Base-by-base conservation (phyloP, 2,113 vertebrate species). In the Sceloporus tristichus region DNA sequence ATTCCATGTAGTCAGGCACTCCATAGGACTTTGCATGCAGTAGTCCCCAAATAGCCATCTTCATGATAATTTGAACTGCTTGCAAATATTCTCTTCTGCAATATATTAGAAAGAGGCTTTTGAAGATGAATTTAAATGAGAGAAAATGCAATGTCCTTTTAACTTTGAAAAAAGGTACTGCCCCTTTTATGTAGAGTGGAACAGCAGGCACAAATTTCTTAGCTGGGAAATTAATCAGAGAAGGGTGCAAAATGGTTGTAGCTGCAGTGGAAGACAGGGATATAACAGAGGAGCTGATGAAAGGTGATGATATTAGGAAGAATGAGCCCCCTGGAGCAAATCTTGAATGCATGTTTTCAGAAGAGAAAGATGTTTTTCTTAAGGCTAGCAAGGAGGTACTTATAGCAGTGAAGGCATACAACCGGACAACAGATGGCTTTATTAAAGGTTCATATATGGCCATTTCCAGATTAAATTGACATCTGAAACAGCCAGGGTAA, bases 371-470 rank as follows among this genome's bases (percentile, higher is more conserved):
- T 65, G 21, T 62, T n/a, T 14, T 29, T 4, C 9, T 27, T 3
- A 19, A 42, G 85, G 70, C 82, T 85, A 88, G 71, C 88, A 74
- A 27, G n/a, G 13, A 79, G 21, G 8, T 79, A 48, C n/a, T 10
- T 73, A 59, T 80, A 54, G 29, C 5, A 75, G 21, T 27, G 79
- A 56, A 74, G 27, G 80, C 48, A 13, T 14, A 79, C 74, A 56
- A 71, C 18, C 23, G 71, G 74, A 84, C 38, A 73, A 34, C 8
- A 76, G 59, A 89, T 21, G 25, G 38, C 18, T 88, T 80, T n/a
- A 70, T 56, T 80, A 76, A 68, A 59, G 87, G 14, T 4, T 29
- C 21, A 1, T 48, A 10, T 82, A 88, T 89, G 85, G n/a, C 80
- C 53, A 38, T 0, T 53, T 27, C n/a, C 9, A 73, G 6, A 79